These are phyloP conservation scores for Lysandra coridon DNA, from an alignment of 2,888 invertebrate species.

Conservation along the genomic window DNA sequence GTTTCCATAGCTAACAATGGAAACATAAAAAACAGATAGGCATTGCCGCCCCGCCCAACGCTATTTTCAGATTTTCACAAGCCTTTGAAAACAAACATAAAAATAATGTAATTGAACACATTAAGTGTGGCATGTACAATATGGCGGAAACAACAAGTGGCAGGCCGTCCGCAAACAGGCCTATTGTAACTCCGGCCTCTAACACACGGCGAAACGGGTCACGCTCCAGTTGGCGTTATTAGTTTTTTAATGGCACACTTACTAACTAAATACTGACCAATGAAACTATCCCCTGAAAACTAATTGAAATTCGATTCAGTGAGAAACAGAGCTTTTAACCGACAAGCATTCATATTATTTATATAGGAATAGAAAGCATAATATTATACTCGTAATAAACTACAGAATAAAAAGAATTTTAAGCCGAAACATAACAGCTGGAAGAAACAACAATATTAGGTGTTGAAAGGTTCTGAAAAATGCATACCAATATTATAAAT, in stretches of 20 bases:
- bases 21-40: no score
- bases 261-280: conserved; percentile 1
- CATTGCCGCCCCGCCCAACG: not conserved
- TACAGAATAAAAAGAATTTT: no score
- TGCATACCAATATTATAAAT: not conserved
- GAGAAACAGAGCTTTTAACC: not conserved
- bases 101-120: conserved; percentile 18
- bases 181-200: conserved; percentile 53
- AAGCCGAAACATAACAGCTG: no score
- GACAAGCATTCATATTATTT: not conserved
- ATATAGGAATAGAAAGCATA: not conserved
- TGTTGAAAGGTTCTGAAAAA: not conserved
- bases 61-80: not conserved
- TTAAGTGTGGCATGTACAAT: conserved; percentile 39
- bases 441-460: no score
- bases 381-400: no score
- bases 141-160: conserved; percentile 74
- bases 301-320: not conserved
- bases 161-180: conserved; percentile 69
- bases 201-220: conserved; percentile 36
- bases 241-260: conserved; percentile 28
- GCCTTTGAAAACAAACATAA: conserved; percentile 17
- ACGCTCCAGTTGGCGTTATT: conserved; percentile 30
- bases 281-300: not conserved
- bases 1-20: not conserved